Conservation (phyloP, 2,113 vertebrate genomes). For the Cichladusa arquata region DNA sequence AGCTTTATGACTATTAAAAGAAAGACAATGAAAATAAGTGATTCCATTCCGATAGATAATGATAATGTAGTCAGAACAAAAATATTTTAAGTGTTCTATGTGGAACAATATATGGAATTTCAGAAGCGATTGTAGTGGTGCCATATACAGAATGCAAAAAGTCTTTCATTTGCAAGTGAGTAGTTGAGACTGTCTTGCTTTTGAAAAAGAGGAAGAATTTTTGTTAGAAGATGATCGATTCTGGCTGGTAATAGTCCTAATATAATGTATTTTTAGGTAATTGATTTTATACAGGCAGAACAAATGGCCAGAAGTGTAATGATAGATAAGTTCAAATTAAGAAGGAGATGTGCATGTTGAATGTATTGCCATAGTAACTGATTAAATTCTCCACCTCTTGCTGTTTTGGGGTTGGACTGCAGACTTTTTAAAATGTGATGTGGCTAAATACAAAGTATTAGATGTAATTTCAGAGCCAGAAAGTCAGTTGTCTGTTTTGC, state of each 20-base stretch:
- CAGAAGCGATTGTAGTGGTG: neutral
- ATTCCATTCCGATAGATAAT: neutral
- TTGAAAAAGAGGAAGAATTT: neutral
- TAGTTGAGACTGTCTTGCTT: neutral
- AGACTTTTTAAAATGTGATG: neutral
- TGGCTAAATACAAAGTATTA: neutral
- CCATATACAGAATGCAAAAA: neutral
- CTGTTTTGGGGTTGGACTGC: neutral
- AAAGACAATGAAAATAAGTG: neutral
- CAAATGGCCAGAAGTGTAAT: neutral
- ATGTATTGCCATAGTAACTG: neutral
- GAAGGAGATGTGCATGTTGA: neutral
- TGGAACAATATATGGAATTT: neutral
- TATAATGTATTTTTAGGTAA: neutral
- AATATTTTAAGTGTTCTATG: neutral
- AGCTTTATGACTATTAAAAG: neutral
- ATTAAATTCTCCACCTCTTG: neutral
- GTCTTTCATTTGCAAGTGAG: neutral
- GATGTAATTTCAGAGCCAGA: neutral
- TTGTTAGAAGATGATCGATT: neutral
- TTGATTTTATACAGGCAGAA: neutral
- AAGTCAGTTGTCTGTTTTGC: neutral
- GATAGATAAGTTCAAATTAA: neutral
- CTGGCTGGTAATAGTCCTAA: neutral
- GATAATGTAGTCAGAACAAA: neutral